Evolutionary conservation across 2,797 vertebrate genomes (phyloP), one percentile per base, ranked within the genome.

Genomic region (Xenops minutus): DNA sequence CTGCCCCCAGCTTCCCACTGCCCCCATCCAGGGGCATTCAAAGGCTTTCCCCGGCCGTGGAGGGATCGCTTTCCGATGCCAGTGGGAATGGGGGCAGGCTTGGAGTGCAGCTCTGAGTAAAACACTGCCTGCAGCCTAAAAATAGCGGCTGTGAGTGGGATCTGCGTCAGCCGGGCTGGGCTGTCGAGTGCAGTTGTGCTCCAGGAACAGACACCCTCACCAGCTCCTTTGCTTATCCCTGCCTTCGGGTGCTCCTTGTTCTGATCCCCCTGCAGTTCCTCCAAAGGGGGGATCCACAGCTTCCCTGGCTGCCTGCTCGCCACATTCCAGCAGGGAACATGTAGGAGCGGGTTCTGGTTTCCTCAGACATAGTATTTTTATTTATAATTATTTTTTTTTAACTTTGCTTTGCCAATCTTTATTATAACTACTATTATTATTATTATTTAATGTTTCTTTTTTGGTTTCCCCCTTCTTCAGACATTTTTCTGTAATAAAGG

Each of bases 61-160:
- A 32, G 46, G 10, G 9, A 44, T 14, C 0, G 0, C 21, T 59
- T 30, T 56, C 23, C n/a, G 0, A 14, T n/a, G 66, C 39, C 0
- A 0, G 5, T 39, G 58, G 73, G 66, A 51, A 26, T 0, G 7
- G 64, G 15, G 43, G 10, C 73, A 68, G 44, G 27, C 23, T 64
- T 15, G 9, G 54, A 64, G 52, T 2, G 39, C 69, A 55, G 80
- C 85, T 27, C 39, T 12, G 4, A 78, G 48, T n/a, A 49, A 79
- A 92, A 56, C 39, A 9, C 80, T 46, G 83, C 82, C 49, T 1
- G 27, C 73, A 90, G 62, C 88, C 85, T 90, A 91, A 81, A 92
- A 96, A 90, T 76, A 95, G 80, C 85, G 17, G 10, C 61, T 0
- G 0, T 72, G 82, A 2, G 7, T 92, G 56, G 83, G 27, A 29